Conservation (phyloP, 2,113 vertebrate genomes). For the Tringa solitaria region DNA sequence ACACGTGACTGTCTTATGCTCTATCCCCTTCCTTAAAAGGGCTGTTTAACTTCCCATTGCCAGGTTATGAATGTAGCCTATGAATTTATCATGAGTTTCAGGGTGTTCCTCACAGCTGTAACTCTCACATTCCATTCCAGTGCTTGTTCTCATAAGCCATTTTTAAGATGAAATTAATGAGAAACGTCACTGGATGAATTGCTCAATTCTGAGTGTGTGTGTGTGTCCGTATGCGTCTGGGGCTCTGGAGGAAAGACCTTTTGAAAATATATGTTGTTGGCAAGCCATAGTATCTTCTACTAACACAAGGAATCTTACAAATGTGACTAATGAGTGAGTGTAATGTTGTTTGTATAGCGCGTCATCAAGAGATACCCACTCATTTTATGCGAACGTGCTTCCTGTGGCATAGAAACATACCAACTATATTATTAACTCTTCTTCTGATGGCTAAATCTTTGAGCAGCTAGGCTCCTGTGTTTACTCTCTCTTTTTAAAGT, state of each 20-base stretch:
- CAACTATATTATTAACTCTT: background rate
- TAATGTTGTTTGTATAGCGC: background rate
- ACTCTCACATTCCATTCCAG: background rate
- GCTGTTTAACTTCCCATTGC: background rate
- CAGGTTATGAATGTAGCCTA: background rate
- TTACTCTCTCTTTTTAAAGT: background rate
- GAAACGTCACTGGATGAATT: slow-evolving; percentile 19
- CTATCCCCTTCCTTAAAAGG: background rate
- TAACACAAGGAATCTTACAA: background rate
- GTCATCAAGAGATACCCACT: background rate
- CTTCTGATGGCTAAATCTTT: background rate
- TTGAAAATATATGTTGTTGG: slow-evolving; percentile 19
- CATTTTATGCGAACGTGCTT: background rate
- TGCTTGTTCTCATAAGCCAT: background rate
- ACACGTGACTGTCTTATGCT: background rate
- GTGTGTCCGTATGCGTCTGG: background rate
- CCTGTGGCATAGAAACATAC: background rate
- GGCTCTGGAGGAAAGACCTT: background rate
- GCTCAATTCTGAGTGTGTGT: background rate
- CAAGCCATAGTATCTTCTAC: background rate
- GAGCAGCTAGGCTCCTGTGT: background rate
- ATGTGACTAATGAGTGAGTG: slow-evolving; percentile 49
- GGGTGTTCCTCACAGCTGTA: background rate
- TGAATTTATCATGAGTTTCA: slow-evolving; percentile 5
- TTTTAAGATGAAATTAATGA: slow-evolving; percentile 50